Conservation (phyloP, 2,888 invertebrate species). For the Tipula confusa region DNA sequence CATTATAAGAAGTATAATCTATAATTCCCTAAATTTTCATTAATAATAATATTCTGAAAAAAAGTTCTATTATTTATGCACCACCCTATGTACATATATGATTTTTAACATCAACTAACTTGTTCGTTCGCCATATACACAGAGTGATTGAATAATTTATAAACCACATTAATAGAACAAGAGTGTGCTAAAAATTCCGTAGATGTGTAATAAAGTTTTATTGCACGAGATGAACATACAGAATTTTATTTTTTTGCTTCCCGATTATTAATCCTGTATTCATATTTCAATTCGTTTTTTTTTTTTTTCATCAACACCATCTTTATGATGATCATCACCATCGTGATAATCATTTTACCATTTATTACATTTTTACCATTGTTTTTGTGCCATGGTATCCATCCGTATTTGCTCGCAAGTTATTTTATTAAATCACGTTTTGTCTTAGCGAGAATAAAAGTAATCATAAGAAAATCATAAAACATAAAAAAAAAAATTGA, state of each 20-base stretch:
- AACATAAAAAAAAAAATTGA: too few species aligned
- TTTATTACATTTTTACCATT: not conserved
- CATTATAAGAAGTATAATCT: too few species aligned
- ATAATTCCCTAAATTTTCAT: too few species aligned
- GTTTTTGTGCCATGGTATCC: too few species aligned
- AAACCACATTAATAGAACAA: not conserved
- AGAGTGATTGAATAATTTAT: not conserved
- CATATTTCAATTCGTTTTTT: constrained; percentile 1
- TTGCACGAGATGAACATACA: not conserved
- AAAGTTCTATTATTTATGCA: too few species aligned
- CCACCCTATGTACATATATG: too few species aligned
- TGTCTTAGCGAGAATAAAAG: not conserved
- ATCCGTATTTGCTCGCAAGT: not conserved
- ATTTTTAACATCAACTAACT: not conserved
- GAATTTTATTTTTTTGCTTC: not conserved
- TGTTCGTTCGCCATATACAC: not conserved
- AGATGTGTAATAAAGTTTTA: not conserved
- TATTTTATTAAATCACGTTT: constrained; percentile 9
- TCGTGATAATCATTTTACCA: not conserved
- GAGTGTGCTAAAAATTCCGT: not conserved
- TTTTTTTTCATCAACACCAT: not conserved
- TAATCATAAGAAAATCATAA: constrained; percentile 5
- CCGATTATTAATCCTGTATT: not conserved
- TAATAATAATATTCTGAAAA: too few species aligned
- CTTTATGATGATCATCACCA: not conserved